These are phyloP conservation scores for Chymomyza fuscimana DNA, from an alignment of 2,888 invertebrate genomes.

Conservation along the genomic window DNA sequence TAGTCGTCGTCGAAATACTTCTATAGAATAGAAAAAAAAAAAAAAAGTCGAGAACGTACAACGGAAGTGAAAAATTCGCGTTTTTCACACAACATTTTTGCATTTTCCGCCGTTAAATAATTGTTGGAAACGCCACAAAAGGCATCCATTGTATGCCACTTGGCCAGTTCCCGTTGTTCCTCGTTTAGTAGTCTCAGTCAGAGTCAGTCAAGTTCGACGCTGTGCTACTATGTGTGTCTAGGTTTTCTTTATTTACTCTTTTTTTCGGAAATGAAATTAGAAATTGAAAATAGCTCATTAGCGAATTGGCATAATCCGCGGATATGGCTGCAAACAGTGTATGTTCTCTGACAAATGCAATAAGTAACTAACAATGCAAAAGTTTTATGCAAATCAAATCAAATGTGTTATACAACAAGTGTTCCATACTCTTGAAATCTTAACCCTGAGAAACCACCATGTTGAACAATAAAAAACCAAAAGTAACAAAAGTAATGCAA, in stretches of 20 bases:
- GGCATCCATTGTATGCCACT: slow-evolving; percentile 55
- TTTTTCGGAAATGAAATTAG: slow-evolving; percentile 75
- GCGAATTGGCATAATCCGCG: slow-evolving; percentile 75
- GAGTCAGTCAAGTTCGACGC: slow-evolving; percentile 18
- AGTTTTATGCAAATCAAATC: slow-evolving; percentile 23
- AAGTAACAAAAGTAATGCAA: neutral
- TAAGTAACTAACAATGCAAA: neutral
- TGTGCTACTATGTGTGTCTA: neutral
- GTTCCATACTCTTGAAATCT: slow-evolving; percentile 6
- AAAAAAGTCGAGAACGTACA: slow-evolving; percentile 20
- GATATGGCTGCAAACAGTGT: slow-evolving; percentile 77
- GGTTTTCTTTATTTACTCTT: slow-evolving; percentile 1
- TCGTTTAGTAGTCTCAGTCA: slow-evolving; percentile 16
- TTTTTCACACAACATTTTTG: slow-evolving; percentile 64
- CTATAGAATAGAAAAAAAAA: slow-evolving; percentile 3
- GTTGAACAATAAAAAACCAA: no score
- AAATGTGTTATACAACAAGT: slow-evolving; percentile 35
- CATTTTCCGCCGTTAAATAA: slow-evolving; percentile 61
- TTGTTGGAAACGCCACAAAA: slow-evolving; percentile 29
- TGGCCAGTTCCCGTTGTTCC: slow-evolving; percentile 38
- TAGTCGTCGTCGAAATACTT: slow-evolving; percentile 35
- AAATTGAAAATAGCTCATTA: slow-evolving; percentile 68
- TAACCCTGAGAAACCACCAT: slow-evolving; percentile 30
- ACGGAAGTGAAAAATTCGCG: slow-evolving; percentile 70
- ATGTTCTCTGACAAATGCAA: slow-evolving; percentile 40